phyloP scores from a whole-genome alignment of 1,140 invertebrate genomes.

The Drosophila athabasca region DNA sequence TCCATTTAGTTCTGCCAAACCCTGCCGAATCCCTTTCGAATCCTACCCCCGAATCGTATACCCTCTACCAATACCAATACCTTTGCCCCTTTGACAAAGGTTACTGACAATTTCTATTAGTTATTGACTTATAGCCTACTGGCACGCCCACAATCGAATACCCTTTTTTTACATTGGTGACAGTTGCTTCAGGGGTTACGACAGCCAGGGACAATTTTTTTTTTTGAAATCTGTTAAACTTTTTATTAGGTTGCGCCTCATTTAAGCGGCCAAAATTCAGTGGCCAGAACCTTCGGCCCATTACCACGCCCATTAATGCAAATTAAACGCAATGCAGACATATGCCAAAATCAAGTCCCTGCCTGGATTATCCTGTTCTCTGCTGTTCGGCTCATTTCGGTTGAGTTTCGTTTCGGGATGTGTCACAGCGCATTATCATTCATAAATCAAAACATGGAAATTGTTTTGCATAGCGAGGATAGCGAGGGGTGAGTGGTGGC shows the following conservation, averaged over 20 bases:
- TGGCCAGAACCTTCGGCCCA: slow-evolving; percentile 40
- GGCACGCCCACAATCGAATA: slow-evolving; percentile 47
- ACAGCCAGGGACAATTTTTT: not conserved
- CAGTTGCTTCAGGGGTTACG: slow-evolving; percentile 42
- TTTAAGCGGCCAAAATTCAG: slow-evolving; percentile 49
- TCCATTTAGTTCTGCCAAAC: too few relatives aligned
- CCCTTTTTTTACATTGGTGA: slow-evolving; percentile 55
- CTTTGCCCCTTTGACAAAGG: not conserved
- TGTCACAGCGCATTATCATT: slow-evolving; percentile 82
- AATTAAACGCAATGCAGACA: slow-evolving; percentile 81
- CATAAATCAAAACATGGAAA: slow-evolving; percentile 83
- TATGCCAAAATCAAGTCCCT: slow-evolving; percentile 63
- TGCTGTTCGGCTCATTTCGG: slow-evolving; percentile 19
- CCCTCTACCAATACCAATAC: not conserved
- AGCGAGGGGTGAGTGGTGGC: not conserved
- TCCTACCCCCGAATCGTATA: too few relatives aligned
- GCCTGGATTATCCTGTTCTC: not conserved
- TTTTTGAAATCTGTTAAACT: slow-evolving; percentile 33
- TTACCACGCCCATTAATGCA: slow-evolving; percentile 83
- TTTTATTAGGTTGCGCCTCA: slow-evolving; percentile 63
- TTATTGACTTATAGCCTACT: slow-evolving; percentile 57
- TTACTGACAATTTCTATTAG: slow-evolving; percentile 23
- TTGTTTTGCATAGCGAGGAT: slow-evolving; percentile 40
- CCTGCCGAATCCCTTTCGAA: too few relatives aligned
- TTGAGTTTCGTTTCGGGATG: slow-evolving; percentile 39